Evolutionary conservation across 1,140 invertebrate species (phyloP).

Genomic region (Drosophila sproati): DNA sequence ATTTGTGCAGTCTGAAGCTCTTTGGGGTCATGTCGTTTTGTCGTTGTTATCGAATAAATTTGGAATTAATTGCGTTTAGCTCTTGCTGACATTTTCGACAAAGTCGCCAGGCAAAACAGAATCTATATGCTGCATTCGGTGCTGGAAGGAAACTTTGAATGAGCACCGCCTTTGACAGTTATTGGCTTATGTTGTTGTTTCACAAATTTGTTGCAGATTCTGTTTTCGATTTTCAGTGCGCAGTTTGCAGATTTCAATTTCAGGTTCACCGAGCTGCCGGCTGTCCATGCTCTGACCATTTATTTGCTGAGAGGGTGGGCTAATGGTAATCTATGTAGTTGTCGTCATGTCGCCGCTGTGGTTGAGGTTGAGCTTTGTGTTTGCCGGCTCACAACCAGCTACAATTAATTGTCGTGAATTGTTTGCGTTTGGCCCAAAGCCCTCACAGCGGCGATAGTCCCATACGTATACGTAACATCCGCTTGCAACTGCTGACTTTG

Average conservation of each 20-base stretch:
- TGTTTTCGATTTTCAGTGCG: constrained; percentile 15
- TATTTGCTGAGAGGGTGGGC: constrained; percentile 32
- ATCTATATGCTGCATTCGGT: constrained; percentile 26
- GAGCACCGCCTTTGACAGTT: constrained; percentile 48
- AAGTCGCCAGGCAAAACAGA: neutral
- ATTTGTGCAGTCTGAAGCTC: constrained; percentile 37
- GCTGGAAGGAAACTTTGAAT: constrained; percentile 34
- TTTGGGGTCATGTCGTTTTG: constrained; percentile 42
- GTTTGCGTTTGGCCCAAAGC: constrained; percentile 27
- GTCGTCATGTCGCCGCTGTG: constrained; percentile 31
- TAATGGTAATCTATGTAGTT: constrained; percentile 47
- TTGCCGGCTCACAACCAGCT: constrained; percentile 22
- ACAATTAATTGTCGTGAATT: constrained; percentile 53
- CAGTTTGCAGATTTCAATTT: constrained; percentile 21
- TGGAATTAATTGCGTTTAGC: constrained; percentile 71
- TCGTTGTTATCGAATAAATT: constrained; percentile 69
- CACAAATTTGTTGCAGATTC: constrained; percentile 32
- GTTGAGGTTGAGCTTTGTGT: constrained; percentile 32
- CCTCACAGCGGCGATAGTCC: neutral
- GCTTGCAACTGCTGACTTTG: constrained; percentile 7
- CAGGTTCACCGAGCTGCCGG: constrained; percentile 10
- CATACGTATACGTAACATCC: constrained; percentile 42
- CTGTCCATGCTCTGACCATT: constrained; percentile 19
- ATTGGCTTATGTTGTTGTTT: constrained; percentile 39
- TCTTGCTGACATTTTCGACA: constrained; percentile 38